These are phyloP conservation scores for Formica exsecta DNA, from an alignment of 1,140 invertebrate species.

Conservation along the genomic window DNA sequence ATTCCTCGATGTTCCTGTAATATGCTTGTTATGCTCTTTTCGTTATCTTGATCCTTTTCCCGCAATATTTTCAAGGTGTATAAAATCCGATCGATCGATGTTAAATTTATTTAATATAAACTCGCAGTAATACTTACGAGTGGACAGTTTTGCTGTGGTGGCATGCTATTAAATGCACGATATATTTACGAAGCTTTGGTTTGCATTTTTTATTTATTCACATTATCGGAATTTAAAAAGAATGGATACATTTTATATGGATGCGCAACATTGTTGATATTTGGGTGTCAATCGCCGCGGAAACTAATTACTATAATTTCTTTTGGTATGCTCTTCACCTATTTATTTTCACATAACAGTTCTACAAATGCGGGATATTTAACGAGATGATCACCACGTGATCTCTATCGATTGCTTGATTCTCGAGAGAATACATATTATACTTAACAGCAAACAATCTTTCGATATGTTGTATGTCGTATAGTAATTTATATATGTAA, in stretches of 20 bases:
- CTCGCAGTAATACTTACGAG: slow-evolving; percentile 15
- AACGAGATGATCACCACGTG: neutral
- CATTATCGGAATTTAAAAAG: neutral
- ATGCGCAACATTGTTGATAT: slow-evolving; percentile 29
- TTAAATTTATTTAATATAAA: slow-evolving; percentile 29
- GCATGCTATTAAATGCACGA: slow-evolving; percentile 72
- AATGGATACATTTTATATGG: slow-evolving; percentile 34
- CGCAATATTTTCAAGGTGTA: slow-evolving; percentile 42
- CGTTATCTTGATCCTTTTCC: slow-evolving; percentile 69
- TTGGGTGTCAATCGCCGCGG: slow-evolving; percentile 9
- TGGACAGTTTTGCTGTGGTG: slow-evolving; percentile 59
- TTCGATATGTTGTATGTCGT: slow-evolving; percentile 32
- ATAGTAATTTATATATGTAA: slow-evolving; percentile 64
- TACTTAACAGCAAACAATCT: slow-evolving; percentile 31
- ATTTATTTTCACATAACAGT: slow-evolving; percentile 19
- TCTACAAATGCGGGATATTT: neutral
- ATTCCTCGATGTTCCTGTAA: slow-evolving; percentile 68
- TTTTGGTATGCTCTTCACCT: slow-evolving; percentile 39
- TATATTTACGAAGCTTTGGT: slow-evolving; percentile 42
- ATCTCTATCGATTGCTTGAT: slow-evolving; percentile 61
- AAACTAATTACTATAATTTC: slow-evolving; percentile 14
- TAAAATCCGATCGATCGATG: slow-evolving; percentile 25
- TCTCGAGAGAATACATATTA: slow-evolving; percentile 55
- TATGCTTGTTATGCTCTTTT: slow-evolving; percentile 70
- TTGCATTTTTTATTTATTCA: slow-evolving; percentile 23